Evolutionary conservation across 2,888 invertebrate genomes (phyloP).

Genomic region (Esperia sulphurella): DNA sequence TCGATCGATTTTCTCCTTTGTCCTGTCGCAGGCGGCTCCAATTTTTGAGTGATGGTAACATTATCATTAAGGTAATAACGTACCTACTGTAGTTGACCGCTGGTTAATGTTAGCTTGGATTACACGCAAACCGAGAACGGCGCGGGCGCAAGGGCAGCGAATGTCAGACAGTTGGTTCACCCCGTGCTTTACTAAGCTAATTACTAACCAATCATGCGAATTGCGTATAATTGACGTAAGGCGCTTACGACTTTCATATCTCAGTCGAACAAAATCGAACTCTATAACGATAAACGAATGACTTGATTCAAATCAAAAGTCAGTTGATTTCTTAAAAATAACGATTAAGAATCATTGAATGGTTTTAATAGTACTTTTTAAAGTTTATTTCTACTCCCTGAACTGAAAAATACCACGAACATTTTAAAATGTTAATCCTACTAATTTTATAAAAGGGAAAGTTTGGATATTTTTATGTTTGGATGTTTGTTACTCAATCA

Average conservation of each 20-base stretch:
- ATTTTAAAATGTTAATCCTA: no score
- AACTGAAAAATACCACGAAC: no score
- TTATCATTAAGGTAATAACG: slow-evolving; percentile 27
- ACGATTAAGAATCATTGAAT: no score
- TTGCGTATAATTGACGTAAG: not conserved
- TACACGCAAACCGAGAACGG: slow-evolving; percentile 15
- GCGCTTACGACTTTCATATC: no score
- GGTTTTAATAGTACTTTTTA: no score
- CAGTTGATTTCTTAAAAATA: no score
- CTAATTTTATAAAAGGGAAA: no score
- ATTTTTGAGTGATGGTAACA: slow-evolving; percentile 10
- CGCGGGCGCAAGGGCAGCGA: slow-evolving; percentile 51
- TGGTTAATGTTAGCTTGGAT: slow-evolving; percentile 16
- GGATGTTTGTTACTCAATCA: no score
- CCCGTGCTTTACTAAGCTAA: slow-evolving; percentile 47
- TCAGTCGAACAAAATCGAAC: not conserved
- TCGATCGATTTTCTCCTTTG: not conserved
- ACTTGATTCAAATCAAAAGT: no score
- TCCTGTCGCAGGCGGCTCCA: not conserved
- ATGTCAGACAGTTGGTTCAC: slow-evolving; percentile 66
- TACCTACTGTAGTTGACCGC: slow-evolving; percentile 18
- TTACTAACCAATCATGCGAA: slow-evolving; percentile 38
- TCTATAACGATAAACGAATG: no score
- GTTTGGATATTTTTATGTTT: no score
- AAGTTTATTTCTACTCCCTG: no score